A percentile compares a stretch with the other conserved stretches of the same genome.
Conservation (phyloP, 2,113 vertebrate species). For the Paedocypris sp. region DNA sequence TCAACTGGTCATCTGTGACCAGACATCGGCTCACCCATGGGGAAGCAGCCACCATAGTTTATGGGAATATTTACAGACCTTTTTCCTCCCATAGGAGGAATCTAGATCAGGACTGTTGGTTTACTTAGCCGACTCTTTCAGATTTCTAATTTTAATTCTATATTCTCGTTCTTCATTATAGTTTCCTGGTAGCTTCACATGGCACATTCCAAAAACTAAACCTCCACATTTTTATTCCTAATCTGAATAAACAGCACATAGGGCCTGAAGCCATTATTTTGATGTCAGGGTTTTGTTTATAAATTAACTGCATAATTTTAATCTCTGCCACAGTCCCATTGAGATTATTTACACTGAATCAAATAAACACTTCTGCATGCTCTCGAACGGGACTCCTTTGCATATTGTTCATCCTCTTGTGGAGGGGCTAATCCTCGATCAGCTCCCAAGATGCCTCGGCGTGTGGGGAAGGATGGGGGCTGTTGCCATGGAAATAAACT, state of each 20-base stretch:
- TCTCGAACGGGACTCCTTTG: too few relatives aligned
- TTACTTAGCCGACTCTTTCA: not conserved
- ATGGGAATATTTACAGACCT: slow-evolving; percentile 33
- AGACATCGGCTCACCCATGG: slow-evolving; percentile 14
- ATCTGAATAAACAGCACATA: not conserved
- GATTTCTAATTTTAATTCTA: not conserved
- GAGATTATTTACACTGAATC: not conserved
- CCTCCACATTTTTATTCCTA: not conserved
- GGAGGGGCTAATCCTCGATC: not conserved
- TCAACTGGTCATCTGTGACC: not conserved
- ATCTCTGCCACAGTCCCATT: not conserved
- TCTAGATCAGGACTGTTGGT: not conserved
- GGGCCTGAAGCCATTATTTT: not conserved
- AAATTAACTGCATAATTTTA: slow-evolving; percentile 3
- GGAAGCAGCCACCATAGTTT: slow-evolving; percentile 11
- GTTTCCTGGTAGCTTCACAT: too few relatives aligned
- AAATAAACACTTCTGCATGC: not conserved
- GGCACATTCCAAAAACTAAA: too few relatives aligned
- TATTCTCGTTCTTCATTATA: not conserved
- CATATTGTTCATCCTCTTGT: not conserved
- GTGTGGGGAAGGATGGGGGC: slow-evolving; percentile 36
- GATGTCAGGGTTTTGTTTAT: slow-evolving; percentile 5
- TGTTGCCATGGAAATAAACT: slow-evolving; percentile 54
- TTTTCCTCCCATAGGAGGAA: slow-evolving; percentile 15
- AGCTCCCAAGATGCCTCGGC: slow-evolving; percentile 20